Evolutionary conservation across 2,888 invertebrate species (phyloP), one percentile per base, ranked within the genome.

Genomic region (Latrodectus elegans): DNA sequence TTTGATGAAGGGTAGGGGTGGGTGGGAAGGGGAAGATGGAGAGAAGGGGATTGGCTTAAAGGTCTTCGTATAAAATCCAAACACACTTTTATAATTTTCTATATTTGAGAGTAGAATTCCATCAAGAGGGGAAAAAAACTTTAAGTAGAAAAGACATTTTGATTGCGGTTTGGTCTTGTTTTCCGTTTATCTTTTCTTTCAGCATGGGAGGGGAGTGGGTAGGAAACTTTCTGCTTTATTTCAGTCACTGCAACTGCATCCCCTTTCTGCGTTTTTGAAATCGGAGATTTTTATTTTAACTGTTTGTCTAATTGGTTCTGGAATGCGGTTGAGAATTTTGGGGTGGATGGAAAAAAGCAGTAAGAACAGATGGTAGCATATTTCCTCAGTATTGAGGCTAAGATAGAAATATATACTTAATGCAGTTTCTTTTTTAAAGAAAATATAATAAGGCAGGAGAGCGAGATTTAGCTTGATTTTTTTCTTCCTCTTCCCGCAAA

Each of bases 61-160:
- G 52, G 4, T 53, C 38, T 12, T 51, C 15, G 78, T 9, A 68
- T 53, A 68, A 78, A 78, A 78, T 78, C 53, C 65, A 70, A 70
- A 68, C n/a, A 22, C 73, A 73, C 52, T 73, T 73, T 73, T 70
- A 70, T 67, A 70, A 70, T 60, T 60, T 60, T 60, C 60, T 38
- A 38, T 38, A 38, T 38, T 38, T 38, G 60, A 60, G 60, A 15
- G 12, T n/a, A n/a, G n/a, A 60, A 60, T 60, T 60, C 12, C n/a
- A 60, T 15, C 12, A 60, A 60, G n/a, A 60, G 60, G 12, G 60
- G 60, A 15, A 60, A 60, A 60, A 60, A 15, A 60, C 38, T 38
- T 38, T 38, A 38, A 38, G 38, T 60, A 60, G n/a, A 60, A n/a
- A 60, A 60, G n/a, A 60, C n/a, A 60, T 60, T 60, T n/a, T 60